A percentile compares a stretch with the other conserved stretches of the same genome.
These are phyloP conservation scores for Agonum fuliginosum DNA, from an alignment of 2,888 invertebrate species.

Conservation along the genomic window DNA sequence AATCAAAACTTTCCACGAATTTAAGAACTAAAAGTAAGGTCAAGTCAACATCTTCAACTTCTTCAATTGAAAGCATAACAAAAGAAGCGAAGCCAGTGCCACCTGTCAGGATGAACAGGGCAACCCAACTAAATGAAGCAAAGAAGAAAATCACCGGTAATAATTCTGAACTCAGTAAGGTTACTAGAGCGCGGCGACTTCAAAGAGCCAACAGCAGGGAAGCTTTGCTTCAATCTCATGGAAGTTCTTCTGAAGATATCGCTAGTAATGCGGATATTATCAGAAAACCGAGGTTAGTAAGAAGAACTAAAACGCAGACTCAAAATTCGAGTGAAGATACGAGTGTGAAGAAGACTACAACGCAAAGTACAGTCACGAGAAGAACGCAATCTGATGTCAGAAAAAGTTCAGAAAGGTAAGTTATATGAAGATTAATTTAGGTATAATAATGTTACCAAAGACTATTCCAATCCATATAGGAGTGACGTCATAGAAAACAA, in stretches of 20 bases:
- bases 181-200: constrained; percentile 71
- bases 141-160: constrained; percentile 65
- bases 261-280: constrained; percentile 67
- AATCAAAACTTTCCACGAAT: constrained; percentile 63
- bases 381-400: constrained; percentile 62
- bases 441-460: constrained; percentile 1
- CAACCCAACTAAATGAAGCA: constrained; percentile 50
- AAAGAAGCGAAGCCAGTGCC: constrained; percentile 62
- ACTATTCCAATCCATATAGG: constrained; percentile 4
- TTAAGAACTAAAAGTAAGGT: constrained; percentile 65
- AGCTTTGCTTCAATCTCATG: constrained; percentile 72
- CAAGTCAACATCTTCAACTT: constrained; percentile 70
- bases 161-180: constrained; percentile 65
- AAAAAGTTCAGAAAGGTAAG: constrained; percentile 68
- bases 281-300: constrained; percentile 70
- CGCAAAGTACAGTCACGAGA: constrained; percentile 60
- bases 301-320: constrained; percentile 69
- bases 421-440: too few species aligned
- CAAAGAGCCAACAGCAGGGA: constrained; percentile 75
- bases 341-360: constrained; percentile 61
- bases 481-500: too few species aligned
- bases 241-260: constrained; percentile 75
- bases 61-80: constrained; percentile 70
- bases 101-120: constrained; percentile 43
- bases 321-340: constrained; percentile 68